Conservation (phyloP, 2,113 vertebrate species). For the Nothoprocta pentlandii region DNA sequence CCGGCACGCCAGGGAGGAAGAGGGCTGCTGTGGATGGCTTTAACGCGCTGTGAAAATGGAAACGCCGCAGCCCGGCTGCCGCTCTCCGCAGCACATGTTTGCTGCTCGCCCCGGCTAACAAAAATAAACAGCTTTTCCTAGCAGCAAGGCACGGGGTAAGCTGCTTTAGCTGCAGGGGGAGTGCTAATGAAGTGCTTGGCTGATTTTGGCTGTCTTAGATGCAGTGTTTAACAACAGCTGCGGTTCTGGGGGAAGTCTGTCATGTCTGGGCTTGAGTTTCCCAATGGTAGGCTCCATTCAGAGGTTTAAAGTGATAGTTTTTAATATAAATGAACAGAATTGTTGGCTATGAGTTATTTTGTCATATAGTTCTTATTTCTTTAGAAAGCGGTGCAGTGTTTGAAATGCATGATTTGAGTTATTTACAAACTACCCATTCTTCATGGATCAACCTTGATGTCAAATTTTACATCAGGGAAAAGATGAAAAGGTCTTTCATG, state of each 20-base stretch:
- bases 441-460: background rate
- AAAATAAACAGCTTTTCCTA: background rate
- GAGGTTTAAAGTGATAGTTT: background rate
- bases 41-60: background rate
- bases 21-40: background rate
- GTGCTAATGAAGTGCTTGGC: background rate
- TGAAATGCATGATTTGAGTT: background rate
- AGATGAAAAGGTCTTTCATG: background rate
- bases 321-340: background rate
- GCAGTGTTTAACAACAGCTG: background rate
- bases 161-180: slow-evolving; percentile 31
- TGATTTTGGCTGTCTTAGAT: background rate
- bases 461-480: background rate
- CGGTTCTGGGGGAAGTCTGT: background rate
- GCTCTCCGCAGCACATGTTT: background rate
- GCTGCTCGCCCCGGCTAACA: background rate
- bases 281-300: background rate
- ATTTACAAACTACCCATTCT: background rate
- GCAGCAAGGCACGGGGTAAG: background rate
- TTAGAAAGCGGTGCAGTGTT: background rate
- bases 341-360: background rate
- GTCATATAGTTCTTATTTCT: background rate
- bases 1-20: background rate
- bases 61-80: background rate
- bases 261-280: slow-evolving; percentile 29